These are phyloP conservation scores for Drosophila nigrodunni DNA, from an alignment of 1,140 invertebrate species.

Conservation along the genomic window DNA sequence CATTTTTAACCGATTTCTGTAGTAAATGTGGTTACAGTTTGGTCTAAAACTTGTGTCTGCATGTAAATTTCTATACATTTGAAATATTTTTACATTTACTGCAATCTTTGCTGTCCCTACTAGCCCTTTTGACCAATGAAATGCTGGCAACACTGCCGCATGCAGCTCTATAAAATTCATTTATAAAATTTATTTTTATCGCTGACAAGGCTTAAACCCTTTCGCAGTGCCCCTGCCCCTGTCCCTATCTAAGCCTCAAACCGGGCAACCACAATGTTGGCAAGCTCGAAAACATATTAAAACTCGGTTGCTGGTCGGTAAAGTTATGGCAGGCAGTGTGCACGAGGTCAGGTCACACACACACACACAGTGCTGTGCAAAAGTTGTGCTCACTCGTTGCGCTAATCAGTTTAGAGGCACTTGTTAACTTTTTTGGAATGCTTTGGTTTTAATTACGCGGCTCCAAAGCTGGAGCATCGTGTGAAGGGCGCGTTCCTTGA, in stretches of 20 bases:
- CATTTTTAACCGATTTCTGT: no score
- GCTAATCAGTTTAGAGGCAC: constrained; percentile 79
- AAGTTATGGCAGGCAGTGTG: constrained; percentile 10
- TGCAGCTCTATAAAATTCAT: not conserved
- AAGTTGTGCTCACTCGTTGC: constrained; percentile 46
- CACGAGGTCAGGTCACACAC: not conserved
- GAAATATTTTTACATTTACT: no score
- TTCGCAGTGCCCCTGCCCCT: not conserved
- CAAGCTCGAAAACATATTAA: constrained; percentile 33
- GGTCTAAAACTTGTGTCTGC: no score
- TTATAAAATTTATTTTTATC: constrained; percentile 10
- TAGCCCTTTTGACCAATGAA: no score
- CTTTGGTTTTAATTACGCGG: constrained; percentile 82
- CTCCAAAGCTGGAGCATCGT: constrained; percentile 67
- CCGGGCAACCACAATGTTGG: constrained; percentile 24
- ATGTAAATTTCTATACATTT: no score
- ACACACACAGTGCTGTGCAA: not conserved
- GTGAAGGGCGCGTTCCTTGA: constrained; percentile 21
- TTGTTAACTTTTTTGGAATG: constrained; percentile 74
- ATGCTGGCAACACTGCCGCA: no score
- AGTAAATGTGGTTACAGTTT: no score
- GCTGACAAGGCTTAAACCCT: constrained; percentile 1
- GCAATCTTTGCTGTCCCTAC: no score
- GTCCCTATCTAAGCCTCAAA: not conserved
- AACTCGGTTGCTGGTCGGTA: constrained; percentile 17